Evolutionary conservation across 2,113 vertebrate species (phyloP).

Genomic region (Albula goreensis): DNA sequence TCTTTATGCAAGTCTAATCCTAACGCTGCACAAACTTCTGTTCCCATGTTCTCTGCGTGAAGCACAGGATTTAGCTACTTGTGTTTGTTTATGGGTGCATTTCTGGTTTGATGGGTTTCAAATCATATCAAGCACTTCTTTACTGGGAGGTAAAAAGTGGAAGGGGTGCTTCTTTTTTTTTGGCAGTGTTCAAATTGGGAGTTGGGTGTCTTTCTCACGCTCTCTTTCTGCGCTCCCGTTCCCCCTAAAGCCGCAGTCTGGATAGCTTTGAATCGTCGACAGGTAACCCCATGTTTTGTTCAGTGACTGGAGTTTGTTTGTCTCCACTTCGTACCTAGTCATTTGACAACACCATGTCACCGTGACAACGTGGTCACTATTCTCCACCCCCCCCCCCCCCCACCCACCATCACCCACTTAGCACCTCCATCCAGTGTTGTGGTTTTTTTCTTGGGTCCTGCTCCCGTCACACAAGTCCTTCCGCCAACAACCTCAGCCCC

Average conservation of each 20-base stretch:
- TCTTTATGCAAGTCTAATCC: neutral
- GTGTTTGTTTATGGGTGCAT: neutral
- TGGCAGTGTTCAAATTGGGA: neutral
- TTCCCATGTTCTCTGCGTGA: neutral
- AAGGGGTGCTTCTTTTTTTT: neutral
- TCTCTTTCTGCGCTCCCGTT: conserved; percentile 51
- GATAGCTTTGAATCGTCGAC: conserved; percentile 77
- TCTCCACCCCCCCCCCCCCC: neutral
- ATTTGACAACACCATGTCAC: neutral
- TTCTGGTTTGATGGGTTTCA: neutral
- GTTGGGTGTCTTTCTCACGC: conserved; percentile 39
- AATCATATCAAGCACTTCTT: neutral
- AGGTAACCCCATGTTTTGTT: conserved; percentile 64
- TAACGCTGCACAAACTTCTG: neutral
- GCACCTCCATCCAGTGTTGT: conserved; percentile 40
- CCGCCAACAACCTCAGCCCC: neutral
- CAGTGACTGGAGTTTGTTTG: conserved; percentile 32
- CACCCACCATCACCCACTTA: neutral
- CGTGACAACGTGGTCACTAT: neutral
- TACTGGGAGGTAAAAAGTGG: neutral
- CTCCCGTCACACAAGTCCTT: conserved; percentile 8
- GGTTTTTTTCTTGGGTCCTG: conserved; percentile 24
- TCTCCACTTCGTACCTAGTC: neutral
- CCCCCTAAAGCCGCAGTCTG: conserved; percentile 68
- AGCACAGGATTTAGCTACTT: neutral